Percentiles rank a stretch among this genome's conserved stretches.
phyloP scores from a whole-genome alignment of 2,888 invertebrate species.

The Tipula lateralis region DNA sequence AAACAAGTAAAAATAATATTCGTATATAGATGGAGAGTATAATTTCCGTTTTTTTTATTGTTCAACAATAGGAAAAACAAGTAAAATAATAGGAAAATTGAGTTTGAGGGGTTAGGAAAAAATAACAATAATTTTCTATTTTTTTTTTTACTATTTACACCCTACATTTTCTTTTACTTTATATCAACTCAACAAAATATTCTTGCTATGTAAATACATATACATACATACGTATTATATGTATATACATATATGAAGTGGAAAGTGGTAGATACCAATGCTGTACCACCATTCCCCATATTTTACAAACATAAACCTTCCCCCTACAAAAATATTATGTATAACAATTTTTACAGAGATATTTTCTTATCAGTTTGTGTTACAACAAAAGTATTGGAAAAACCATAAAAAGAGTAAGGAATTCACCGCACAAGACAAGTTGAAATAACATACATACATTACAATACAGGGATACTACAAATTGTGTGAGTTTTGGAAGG shows the following conservation, averaged over 20 bases:
- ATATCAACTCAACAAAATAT: background rate
- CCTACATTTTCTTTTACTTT: background rate
- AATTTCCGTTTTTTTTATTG: conserved; percentile 13
- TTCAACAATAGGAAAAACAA: background rate
- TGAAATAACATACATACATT: no score
- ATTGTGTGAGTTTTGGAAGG: no score
- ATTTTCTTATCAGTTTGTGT: background rate
- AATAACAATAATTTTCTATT: conserved; percentile 12
- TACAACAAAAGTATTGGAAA: background rate
- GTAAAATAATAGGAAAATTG: conserved; percentile 1
- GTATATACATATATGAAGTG: background rate
- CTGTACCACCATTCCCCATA: background rate
- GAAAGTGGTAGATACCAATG: background rate
- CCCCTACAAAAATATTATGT: background rate
- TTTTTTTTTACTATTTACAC: background rate
- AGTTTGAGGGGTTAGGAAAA: background rate
- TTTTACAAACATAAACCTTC: background rate
- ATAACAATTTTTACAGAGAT: background rate
- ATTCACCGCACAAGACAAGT: background rate
- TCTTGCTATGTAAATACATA: background rate
- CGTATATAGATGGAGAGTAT: background rate
- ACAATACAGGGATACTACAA: background rate
- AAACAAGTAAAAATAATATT: background rate
- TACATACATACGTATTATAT: background rate
- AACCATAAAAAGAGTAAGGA: background rate